Conservation (phyloP, 2,113 vertebrate species). For the Halcyon senegalensis region DNA sequence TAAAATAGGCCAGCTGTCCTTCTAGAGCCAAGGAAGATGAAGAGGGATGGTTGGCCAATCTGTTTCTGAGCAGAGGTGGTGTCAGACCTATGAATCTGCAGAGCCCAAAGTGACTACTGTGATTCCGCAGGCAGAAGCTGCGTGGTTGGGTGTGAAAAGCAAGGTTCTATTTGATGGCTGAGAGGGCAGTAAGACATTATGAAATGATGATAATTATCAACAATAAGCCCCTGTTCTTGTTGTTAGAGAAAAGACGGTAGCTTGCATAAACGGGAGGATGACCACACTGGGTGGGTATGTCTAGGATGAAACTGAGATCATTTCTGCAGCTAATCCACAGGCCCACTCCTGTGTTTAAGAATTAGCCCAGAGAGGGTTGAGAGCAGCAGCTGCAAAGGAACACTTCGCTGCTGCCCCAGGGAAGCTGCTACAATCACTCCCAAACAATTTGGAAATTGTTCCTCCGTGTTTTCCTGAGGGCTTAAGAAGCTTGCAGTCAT, state of each 20-base stretch:
- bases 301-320: neutral
- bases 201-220: neutral
- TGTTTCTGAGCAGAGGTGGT: neutral
- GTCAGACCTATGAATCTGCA: neutral
- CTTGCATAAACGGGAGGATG: neutral
- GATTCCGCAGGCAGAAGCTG: neutral
- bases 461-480: slow-evolving; percentile 16
- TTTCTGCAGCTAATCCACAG: neutral
- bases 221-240: accelerated
- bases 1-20: neutral
- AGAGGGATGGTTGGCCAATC: accelerated
- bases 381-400: slow-evolving; percentile 4
- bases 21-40: neutral
- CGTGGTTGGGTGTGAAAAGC: accelerated
- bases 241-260: neutral
- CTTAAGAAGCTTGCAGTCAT: neutral
- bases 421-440: neutral
- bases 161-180: neutral
- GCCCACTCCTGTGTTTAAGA: neutral
- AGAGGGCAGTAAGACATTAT: neutral
- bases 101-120: accelerated
- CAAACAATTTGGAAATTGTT: slow-evolving; percentile 4
- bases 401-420: neutral
- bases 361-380: neutral
- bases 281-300: neutral